These are phyloP conservation scores for Sakesphorus luctuosus DNA, from an alignment of 2,113 vertebrate genomes.

Conservation along the genomic window DNA sequence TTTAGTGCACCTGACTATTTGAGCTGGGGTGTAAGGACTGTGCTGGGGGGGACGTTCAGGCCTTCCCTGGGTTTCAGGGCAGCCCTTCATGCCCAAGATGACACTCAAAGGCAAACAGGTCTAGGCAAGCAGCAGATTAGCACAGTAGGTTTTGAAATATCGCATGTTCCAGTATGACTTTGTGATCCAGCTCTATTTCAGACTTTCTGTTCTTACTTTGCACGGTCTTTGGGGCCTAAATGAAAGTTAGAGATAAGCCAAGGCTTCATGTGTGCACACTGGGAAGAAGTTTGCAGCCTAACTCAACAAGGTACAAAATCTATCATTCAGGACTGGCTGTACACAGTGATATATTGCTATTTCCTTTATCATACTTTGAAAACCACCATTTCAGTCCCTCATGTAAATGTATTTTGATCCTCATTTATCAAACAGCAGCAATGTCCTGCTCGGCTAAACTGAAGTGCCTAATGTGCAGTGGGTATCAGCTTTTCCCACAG, in stretches of 20 bases:
- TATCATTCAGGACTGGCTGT: constrained; percentile 39
- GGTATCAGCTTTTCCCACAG: background rate
- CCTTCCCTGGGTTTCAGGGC: background rate
- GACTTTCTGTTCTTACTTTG: background rate
- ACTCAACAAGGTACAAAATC: constrained; percentile 1
- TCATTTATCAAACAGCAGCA: constrained; percentile 69
- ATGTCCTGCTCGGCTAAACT: constrained; percentile 7
- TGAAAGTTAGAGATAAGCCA: background rate
- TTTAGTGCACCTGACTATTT: background rate
- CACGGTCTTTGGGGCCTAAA: background rate
- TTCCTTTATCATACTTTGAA: constrained; percentile 50
- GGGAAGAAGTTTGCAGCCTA: background rate
- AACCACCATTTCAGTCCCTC: background rate
- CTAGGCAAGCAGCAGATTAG: background rate
- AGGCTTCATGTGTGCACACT: background rate
- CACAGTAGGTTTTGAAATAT: background rate
- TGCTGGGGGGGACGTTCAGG: background rate
- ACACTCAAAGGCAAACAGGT: background rate
- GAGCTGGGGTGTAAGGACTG: background rate
- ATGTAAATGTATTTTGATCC: constrained; percentile 59
- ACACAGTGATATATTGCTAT: constrained; percentile 30
- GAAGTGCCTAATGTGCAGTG: background rate
- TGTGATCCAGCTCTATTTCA: background rate
- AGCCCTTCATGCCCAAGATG: accelerated
- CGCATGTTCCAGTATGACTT: background rate